Base-by-base conservation (phyloP, 2,797 vertebrate species). In the Crypturellus tataupa region DNA sequence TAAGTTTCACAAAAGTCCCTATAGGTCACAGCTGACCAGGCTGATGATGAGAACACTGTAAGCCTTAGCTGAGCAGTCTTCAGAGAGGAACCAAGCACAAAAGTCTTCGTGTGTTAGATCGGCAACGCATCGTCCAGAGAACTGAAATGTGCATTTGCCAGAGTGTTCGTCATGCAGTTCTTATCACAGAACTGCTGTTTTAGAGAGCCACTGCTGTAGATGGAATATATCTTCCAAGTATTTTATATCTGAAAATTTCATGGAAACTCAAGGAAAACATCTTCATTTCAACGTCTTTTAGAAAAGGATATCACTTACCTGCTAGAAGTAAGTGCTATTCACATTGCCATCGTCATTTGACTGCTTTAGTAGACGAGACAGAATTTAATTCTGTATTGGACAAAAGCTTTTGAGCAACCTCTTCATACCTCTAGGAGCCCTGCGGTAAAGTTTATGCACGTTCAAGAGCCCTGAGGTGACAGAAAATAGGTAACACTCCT, bases 61-160 rank as follows among this genome's bases (percentile, higher is more conserved):
- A 65, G 44, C 14, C 10, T 27, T 55, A 31, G 39, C 27, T 35
- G 24, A 31, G 33, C 2, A 27, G 58, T 13, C 11, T 46, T 42
- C 77, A 53, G 10, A 53, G 10, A 31, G 39, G 40, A 7, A 29
- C 1, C 69, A 49, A 62, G 64, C 35, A 75, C 33, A 51, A 51
- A 58, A 72, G 8, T 4, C 20, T 67, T 24, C 3, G 5, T 8
- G 0, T 9, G 0, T 7, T 3, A 33, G 12, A 62, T 1, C 53
- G 25, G 1, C 17, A 18, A 7, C 5, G 3, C 7, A 19, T 4
- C 40, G 25, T 59, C 42, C 60, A 39, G 40, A 62, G 33, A 3
- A 31, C 47, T 3, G 20, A 6, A 59, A 65, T 33, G 10, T 19
- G 12, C 27, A 29, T 53, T 40, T 58, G 21, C 17, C 44, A 76